Evolutionary conservation across 2,113 vertebrate genomes (phyloP).

Genomic region (Sebastes fasciatus): DNA sequence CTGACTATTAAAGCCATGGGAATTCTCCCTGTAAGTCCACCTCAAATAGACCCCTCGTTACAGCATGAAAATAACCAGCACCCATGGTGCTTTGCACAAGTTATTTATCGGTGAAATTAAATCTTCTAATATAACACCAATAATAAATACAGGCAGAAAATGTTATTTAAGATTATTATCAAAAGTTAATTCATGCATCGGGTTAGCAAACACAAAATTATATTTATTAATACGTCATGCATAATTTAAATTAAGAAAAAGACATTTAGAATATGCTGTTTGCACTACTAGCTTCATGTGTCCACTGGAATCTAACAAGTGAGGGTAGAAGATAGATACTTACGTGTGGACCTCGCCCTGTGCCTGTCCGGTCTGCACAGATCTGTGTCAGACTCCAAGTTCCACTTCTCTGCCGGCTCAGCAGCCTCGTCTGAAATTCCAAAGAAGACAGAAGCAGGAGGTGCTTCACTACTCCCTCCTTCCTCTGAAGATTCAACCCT

Average conservation of each 20-base stretch:
- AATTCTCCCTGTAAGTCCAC: slow-evolving; percentile 66
- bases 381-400: slow-evolving; percentile 86
- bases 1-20: slow-evolving; percentile 69
- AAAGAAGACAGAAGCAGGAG: slow-evolving; percentile 93
- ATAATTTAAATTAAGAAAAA: background rate
- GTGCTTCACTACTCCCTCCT: slow-evolving; percentile 91
- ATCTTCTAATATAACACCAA: background rate
- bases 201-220: background rate
- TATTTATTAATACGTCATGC: background rate
- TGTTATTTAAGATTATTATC: background rate
- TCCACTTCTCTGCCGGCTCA: slow-evolving; percentile 85
- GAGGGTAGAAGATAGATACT: slow-evolving; percentile 82
- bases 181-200: background rate
- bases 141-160: background rate
- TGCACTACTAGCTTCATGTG: background rate
- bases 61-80: slow-evolving; percentile 62
- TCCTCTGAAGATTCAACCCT: slow-evolving; percentile 89
- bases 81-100: slow-evolving; percentile 24
- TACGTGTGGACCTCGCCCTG: slow-evolving; percentile 91
- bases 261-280: background rate
- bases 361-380: slow-evolving; percentile 90
- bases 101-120: slow-evolving; percentile 17
- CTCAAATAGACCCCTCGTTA: slow-evolving; percentile 61
- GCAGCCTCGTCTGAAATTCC: slow-evolving; percentile 89
- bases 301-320: slow-evolving; percentile 9